Evolutionary conservation across 2,113 vertebrate genomes (phyloP).

Genomic region (Gobius niger): DNA sequence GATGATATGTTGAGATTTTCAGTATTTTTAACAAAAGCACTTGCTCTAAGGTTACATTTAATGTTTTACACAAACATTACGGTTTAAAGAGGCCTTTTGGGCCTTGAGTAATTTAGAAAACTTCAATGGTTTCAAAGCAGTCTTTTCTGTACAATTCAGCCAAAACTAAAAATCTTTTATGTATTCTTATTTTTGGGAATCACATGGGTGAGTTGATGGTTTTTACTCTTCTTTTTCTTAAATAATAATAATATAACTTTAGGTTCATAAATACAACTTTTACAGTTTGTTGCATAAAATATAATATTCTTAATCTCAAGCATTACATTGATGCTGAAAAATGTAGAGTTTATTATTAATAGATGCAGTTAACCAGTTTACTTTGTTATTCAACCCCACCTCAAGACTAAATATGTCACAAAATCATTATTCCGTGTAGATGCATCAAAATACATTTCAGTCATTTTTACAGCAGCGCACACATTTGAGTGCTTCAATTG

Average conservation of each 20-base stretch:
- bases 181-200: slow-evolving; percentile 32
- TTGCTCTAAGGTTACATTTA: no score
- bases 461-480: slow-evolving; percentile 68
- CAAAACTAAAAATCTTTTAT: background rate
- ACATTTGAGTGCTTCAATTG: slow-evolving; percentile 67
- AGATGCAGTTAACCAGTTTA: background rate
- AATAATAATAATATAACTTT: slow-evolving; percentile 8
- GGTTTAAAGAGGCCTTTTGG: background rate
- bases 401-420: slow-evolving; percentile 21
- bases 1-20: background rate
- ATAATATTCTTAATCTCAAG: background rate
- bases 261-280: background rate
- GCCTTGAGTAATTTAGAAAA: background rate
- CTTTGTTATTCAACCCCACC: background rate
- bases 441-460: slow-evolving; percentile 47
- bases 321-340: background rate
- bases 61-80: no score
- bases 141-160: background rate
- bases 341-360: no score
- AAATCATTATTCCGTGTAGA: slow-evolving; percentile 23
- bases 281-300: background rate
- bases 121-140: background rate
- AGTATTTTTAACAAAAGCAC: background rate
- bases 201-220: slow-evolving; percentile 39
- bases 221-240: background rate